A percentile compares a stretch with the other conserved stretches of the same genome.
These are phyloP conservation scores for Lutraria lutraria DNA, from an alignment of 2,888 invertebrate genomes.

Conservation along the genomic window DNA sequence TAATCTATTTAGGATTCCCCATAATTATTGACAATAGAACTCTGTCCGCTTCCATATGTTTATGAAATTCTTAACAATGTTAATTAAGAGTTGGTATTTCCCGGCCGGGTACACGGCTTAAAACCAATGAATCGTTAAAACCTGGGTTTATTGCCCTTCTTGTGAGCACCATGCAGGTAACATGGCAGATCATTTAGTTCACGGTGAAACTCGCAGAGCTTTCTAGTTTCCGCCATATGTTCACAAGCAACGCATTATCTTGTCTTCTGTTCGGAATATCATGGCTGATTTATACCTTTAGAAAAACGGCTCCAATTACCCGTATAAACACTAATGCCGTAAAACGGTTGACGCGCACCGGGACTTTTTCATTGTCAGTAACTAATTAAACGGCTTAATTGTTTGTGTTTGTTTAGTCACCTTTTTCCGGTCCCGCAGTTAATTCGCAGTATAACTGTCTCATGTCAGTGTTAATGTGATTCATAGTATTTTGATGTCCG, in stretches of 20 bases:
- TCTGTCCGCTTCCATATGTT: constrained; percentile 48
- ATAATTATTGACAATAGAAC: background rate
- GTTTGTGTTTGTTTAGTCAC: background rate
- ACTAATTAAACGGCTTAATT: background rate
- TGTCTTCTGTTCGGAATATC: constrained; percentile 17
- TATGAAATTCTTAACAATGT: constrained; percentile 33
- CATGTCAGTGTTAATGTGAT: background rate
- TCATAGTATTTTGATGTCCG: constrained; percentile 1
- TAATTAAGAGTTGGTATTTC: constrained; percentile 51
- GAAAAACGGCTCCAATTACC: constrained; percentile 35
- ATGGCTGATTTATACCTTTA: constrained; percentile 23
- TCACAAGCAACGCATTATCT: constrained; percentile 27
- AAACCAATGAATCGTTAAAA: constrained; percentile 41
- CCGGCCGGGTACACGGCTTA: constrained; percentile 34
- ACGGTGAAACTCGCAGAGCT: background rate
- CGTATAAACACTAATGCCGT: constrained; percentile 47
- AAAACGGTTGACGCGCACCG: constrained; percentile 12
- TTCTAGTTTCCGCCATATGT: constrained; percentile 38
- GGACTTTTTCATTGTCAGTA: constrained; percentile 13
- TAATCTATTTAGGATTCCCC: constrained; percentile 14
- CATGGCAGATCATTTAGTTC: constrained; percentile 1
- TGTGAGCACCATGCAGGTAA: background rate
- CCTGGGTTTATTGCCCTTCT: constrained; percentile 11
- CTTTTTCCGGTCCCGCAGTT: background rate
- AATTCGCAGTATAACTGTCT: constrained; percentile 15